Conservation (phyloP, 64 coral and sea anemone species). For the Exaiptasia diaphana region DNA sequence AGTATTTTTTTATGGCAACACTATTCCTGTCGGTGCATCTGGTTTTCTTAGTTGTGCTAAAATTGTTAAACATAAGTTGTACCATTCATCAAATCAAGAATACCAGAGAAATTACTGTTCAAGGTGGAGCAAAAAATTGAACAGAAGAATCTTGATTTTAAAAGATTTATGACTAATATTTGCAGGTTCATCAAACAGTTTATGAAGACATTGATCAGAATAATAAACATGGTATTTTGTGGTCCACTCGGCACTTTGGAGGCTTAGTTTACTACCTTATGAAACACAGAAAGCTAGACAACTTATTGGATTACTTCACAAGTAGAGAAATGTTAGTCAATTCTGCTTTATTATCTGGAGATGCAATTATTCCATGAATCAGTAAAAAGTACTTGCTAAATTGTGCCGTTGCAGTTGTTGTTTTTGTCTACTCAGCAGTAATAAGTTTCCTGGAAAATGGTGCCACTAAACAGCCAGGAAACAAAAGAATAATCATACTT, state of each 20-base stretch:
- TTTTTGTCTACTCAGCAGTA: too few relatives aligned
- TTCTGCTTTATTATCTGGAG: not conserved
- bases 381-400: not conserved
- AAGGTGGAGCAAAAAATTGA: too few relatives aligned
- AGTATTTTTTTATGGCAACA: not conserved
- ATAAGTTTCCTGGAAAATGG: too few relatives aligned
- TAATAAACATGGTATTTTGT: slow-evolving; percentile 65
- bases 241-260: slow-evolving; percentile 95
- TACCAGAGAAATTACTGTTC: too few relatives aligned
- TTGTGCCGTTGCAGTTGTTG: not conserved
- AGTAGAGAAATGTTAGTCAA: slow-evolving; percentile 62
- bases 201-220: slow-evolving; percentile 67
- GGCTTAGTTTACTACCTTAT: slow-evolving; percentile 84
- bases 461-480: not conserved
- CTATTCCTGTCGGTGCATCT: not conserved
- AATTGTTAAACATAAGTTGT: too few relatives aligned
- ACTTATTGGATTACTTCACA: slow-evolving; percentile 75
- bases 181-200: slow-evolving; percentile 71
- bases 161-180: too few relatives aligned
- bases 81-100: too few relatives aligned
- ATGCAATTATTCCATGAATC: not conserved
- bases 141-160: too few relatives aligned
- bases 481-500: not conserved
- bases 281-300: slow-evolving; percentile 28
- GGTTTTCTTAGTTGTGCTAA: too few relatives aligned